Evolutionary conservation across 2,888 invertebrate genomes (phyloP).

Genomic region (Hesperia comma): DNA sequence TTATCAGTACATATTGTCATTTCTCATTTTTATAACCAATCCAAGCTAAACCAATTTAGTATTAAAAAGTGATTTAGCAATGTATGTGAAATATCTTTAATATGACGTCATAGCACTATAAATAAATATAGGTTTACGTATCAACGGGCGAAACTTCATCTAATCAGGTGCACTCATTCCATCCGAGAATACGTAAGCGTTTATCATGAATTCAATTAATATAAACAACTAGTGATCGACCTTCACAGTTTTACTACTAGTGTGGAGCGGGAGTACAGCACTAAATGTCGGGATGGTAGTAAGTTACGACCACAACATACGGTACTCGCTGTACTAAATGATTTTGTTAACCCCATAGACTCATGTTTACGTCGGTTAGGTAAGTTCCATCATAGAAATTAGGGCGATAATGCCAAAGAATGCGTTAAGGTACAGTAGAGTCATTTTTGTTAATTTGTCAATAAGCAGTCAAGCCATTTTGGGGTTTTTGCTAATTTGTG

Average conservation of each 20-base stretch:
- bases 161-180: slow-evolving; percentile 37
- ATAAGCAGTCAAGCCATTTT: too few species aligned
- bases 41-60: too few species aligned
- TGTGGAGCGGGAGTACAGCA: slow-evolving; percentile 71
- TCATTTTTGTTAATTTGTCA: neutral
- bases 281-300: slow-evolving; percentile 71
- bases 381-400: slow-evolving; percentile 45
- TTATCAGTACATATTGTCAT: too few species aligned
- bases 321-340: slow-evolving; percentile 65
- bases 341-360: slow-evolving; percentile 74
- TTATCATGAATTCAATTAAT: slow-evolving; percentile 47
- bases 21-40: too few species aligned
- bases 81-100: too few species aligned
- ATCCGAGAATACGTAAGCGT: slow-evolving; percentile 34
- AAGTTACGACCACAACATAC: slow-evolving; percentile 63
- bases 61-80: too few species aligned
- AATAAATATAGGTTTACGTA: slow-evolving; percentile 19
- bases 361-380: slow-evolving; percentile 58
- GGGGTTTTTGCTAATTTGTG: too few species aligned
- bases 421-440: neutral
- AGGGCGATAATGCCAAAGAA: slow-evolving; percentile 7
- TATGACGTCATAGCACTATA: too few species aligned
- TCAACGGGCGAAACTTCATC: slow-evolving; percentile 29
- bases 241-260: slow-evolving; percentile 70
- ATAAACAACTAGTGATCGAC: slow-evolving; percentile 63